Percentiles rank a stretch among this genome's conserved stretches.
These are phyloP conservation scores for Ditylenchus weischeri DNA, from an alignment of 2,888 invertebrate genomes.

Conservation along the genomic window DNA sequence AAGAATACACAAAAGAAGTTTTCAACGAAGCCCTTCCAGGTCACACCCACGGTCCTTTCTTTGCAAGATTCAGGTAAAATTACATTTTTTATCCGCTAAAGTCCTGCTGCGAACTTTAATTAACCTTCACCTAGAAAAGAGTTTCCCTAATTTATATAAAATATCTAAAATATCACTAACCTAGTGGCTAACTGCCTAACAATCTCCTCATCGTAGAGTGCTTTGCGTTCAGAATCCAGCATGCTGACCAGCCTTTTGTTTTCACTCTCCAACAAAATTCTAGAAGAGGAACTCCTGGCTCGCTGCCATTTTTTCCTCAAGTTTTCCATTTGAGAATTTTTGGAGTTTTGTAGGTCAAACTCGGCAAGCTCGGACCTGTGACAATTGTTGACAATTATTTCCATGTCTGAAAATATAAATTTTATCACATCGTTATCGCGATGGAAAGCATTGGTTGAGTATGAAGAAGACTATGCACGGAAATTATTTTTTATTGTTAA, in stretches of 20 bases:
- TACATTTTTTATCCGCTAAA: too few species aligned
- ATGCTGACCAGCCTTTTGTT: constrained; percentile 25
- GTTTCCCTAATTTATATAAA: too few species aligned
- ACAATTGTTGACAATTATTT: constrained; percentile 27
- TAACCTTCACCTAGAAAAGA: too few species aligned
- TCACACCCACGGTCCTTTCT: too few species aligned
- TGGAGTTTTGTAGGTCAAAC: constrained; percentile 28
- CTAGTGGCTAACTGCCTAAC: constrained; percentile 44
- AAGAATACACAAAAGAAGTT: too few species aligned
- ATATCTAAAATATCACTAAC: constrained; percentile 21
- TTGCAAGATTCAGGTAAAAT: too few species aligned
- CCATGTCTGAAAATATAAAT: constrained; percentile 25
- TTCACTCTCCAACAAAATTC: constrained; percentile 26
- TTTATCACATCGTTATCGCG: too few species aligned
- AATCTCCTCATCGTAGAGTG: constrained; percentile 45
- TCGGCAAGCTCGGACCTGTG: constrained; percentile 23
- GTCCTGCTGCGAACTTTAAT: too few species aligned
- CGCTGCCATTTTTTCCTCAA: constrained; percentile 20
- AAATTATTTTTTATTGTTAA: too few species aligned
- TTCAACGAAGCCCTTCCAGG: too few species aligned
- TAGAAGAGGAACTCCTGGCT: constrained; percentile 11
- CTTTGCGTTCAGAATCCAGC: constrained; percentile 41
- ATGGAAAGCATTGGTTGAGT: too few species aligned
- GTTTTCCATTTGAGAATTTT: constrained; percentile 9
- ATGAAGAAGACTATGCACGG: too few species aligned